Percentiles rank a stretch among this genome's conserved stretches.
Conservation (phyloP, 2,888 invertebrate genomes). For the Tipula vernalis region DNA sequence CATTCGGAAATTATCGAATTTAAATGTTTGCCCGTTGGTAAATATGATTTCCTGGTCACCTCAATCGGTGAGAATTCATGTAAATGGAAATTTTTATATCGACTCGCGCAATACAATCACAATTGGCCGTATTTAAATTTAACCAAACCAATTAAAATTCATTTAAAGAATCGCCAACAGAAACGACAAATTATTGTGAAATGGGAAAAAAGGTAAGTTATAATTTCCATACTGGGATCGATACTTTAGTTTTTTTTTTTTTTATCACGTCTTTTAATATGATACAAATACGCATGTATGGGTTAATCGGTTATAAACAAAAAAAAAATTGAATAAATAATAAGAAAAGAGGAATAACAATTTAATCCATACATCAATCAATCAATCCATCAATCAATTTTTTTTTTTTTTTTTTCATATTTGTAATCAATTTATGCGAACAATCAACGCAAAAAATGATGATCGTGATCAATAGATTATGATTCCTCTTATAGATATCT, state of each 20-base stretch:
- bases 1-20: not conserved
- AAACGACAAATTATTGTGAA: constrained; percentile 35
- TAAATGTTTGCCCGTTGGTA: constrained; percentile 29
- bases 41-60: constrained; percentile 32
- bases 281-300: not conserved
- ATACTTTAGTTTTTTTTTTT: not conserved
- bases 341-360: not conserved
- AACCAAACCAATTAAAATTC: constrained; percentile 22
- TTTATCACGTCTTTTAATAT: not conserved
- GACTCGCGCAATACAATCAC: constrained; percentile 25
- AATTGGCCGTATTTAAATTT: constrained; percentile 32
- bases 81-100: constrained; percentile 29
- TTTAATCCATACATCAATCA: not conserved
- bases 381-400: constrained; percentile 9
- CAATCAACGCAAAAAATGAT: not conserved
- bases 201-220: constrained; percentile 30
- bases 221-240: not conserved
- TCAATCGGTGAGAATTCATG: constrained; percentile 25
- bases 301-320: not conserved
- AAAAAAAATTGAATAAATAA: not conserved
- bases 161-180: constrained; percentile 33
- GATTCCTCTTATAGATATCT: not conserved
- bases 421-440: not conserved
- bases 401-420: not conserved
- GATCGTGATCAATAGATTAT: constrained; percentile 4